Base-by-base conservation (phyloP, 2,797 vertebrate species). In the Acanthopagrus latus region DNA sequence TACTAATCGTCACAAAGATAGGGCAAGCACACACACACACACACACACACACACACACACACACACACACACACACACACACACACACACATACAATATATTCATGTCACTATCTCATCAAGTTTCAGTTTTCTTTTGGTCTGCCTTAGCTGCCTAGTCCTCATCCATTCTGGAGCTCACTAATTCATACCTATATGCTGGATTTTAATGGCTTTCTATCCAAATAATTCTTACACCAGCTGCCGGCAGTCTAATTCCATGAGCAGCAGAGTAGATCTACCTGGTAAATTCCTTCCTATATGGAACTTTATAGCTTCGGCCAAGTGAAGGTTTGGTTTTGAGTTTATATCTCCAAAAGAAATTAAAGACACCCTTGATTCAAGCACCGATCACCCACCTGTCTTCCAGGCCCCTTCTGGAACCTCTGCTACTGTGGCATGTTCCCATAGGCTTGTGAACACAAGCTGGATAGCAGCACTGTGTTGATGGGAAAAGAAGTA, bases 341-440 rank as follows among this genome's bases (percentile, higher is more conserved):
- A 64, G 18, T 64, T 78, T 71, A 25, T 62, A 56, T 72, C 16
- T 18, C 46, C 41, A 69, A 67, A 78, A 51, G 64, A 78, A 84
- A 75, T 73, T 14, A 67, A 83, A 79, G 59, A 52, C 38, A 52
- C 48, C 48, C 64, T 71, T 6, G 13, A 4, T 46, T 67, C 38
- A 23, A 20, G 52, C 7, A 33, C 44, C n/a, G 16, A 29, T 68
- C 55, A 54, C 64, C 23, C 56, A 63, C 54, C 51, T 50, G 66
- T 73, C 52, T n/a, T 59, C 56, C 29, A 20, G 14, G 29, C 25
- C 5, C 2, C 27, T 56, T 43, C 62, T 74, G n/a, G 58, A 70
- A 12, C 29, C 41, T 41, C 57, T 81, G 60, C 29, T 20, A 0
- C 54, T 16, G 54, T 63, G 62, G 44, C 65, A 55, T 20, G 16